Evolutionary conservation across 2,113 vertebrate species (phyloP).

Genomic region (Lepus europaeus): DNA sequence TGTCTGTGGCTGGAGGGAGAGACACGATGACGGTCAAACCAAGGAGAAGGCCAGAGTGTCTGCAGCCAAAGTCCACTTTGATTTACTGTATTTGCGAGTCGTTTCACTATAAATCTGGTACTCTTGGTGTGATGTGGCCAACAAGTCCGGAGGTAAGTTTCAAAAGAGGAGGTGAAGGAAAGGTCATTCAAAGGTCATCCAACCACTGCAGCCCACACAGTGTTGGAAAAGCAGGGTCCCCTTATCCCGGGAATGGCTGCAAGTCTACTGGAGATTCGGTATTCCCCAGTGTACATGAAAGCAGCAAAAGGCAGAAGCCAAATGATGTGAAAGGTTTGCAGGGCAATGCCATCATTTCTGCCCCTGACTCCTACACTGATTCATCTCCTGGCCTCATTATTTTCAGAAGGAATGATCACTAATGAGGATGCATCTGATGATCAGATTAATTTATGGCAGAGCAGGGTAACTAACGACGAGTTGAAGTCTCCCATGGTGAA

Average conservation of each 20-base stretch:
- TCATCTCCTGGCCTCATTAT: slow-evolving; percentile 55
- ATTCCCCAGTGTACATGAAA: not conserved
- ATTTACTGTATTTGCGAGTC: slow-evolving; percentile 64
- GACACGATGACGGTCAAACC: not conserved
- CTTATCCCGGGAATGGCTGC: not conserved
- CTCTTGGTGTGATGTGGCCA: not conserved
- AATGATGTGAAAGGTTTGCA: not conserved
- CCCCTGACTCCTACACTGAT: slow-evolving; percentile 13
- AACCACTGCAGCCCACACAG: not conserved
- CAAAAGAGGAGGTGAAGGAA: slow-evolving; percentile 31
- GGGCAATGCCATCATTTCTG: slow-evolving; percentile 18
- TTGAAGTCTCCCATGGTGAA: slow-evolving; percentile 53
- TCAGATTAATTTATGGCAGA: slow-evolving; percentile 71
- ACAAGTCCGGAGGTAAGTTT: slow-evolving; percentile 70
- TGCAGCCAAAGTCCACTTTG: slow-evolving; percentile 44
- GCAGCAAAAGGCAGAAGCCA: not conserved
- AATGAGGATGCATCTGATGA: slow-evolving; percentile 75
- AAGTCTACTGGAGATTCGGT: not conserved
- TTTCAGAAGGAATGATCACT: slow-evolving; percentile 73
- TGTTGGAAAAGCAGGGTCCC: not conserved
- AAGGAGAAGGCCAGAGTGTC: slow-evolving; percentile 27
- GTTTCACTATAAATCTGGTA: slow-evolving; percentile 68
- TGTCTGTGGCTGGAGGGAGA: not conserved
- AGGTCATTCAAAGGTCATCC: slow-evolving; percentile 70
- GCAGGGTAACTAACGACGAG: slow-evolving; percentile 48